These are phyloP conservation scores for Tigriopus japonicus DNA, from an alignment of 1,140 invertebrate genomes.

Conservation along the genomic window DNA sequence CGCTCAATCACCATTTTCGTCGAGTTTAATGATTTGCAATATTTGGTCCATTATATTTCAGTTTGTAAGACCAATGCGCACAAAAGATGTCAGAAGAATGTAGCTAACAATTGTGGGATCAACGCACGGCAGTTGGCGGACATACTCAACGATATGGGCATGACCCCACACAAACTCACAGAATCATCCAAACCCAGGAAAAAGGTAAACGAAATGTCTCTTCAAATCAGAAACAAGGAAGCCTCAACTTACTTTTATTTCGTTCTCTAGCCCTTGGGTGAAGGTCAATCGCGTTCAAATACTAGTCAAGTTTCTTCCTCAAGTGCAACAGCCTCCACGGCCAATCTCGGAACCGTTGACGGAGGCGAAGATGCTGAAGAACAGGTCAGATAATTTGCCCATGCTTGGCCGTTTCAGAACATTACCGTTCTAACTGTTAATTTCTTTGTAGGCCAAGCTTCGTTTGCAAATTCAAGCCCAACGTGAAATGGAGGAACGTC, in stretches of 20 bases:
- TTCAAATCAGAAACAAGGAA: slow-evolving; percentile 13
- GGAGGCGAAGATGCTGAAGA: background rate
- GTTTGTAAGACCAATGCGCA: slow-evolving; percentile 95
- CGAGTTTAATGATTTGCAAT: slow-evolving; percentile 1
- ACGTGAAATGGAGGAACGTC: slow-evolving; percentile 3
- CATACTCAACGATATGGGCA: slow-evolving; percentile 71
- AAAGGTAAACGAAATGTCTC: slow-evolving; percentile 33
- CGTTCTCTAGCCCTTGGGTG: background rate
- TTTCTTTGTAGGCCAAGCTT: background rate
- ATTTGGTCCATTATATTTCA: slow-evolving; percentile 24
- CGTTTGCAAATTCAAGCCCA: slow-evolving; percentile 12
- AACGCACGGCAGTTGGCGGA: slow-evolving; percentile 90
- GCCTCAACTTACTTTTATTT: slow-evolving; percentile 3
- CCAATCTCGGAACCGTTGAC: background rate
- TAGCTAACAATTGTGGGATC: slow-evolving; percentile 97
- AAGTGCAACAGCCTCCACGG: background rate
- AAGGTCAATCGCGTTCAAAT: background rate
- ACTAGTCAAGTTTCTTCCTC: background rate
- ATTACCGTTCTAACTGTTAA: no score
- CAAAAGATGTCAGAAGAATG: slow-evolving; percentile 95
- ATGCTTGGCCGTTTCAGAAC: background rate
- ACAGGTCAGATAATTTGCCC: background rate
- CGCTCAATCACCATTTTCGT: background rate
- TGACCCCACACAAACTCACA: slow-evolving; percentile 66
- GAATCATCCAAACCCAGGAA: slow-evolving; percentile 35